Percentiles rank a stretch among this genome's conserved stretches.
Evolutionary conservation across 2,797 vertebrate genomes (phyloP).

Genomic region (Phaenicophaeus curvirostris): DNA sequence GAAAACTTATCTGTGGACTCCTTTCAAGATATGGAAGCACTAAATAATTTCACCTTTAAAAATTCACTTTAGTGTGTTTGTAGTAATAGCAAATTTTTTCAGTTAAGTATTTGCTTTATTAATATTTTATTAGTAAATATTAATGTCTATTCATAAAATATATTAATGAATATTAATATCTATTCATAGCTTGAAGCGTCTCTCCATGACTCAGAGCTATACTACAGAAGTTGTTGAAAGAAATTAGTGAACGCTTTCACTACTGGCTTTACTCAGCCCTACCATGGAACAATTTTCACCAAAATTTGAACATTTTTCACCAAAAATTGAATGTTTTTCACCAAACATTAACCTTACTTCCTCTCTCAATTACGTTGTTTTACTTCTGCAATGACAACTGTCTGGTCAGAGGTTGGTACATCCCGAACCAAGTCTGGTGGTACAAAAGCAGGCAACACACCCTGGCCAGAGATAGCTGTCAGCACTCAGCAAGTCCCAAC

Average conservation of each 20-base stretch:
- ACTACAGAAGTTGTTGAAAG: not conserved
- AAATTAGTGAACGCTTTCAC: too few species aligned
- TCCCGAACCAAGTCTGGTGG: not conserved
- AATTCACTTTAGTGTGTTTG: not conserved
- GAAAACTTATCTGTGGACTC: not conserved
- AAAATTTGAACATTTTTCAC: too few species aligned
- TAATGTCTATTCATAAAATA: too few species aligned
- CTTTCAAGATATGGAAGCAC: not conserved
- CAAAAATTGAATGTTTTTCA: too few species aligned
- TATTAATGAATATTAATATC: too few species aligned
- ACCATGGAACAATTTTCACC: too few species aligned
- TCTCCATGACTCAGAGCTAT: not conserved
- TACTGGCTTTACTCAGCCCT: too few species aligned
- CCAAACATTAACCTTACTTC: too few species aligned
- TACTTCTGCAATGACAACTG: too few species aligned
- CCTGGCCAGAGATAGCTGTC: accelerated
- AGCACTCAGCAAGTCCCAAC: not conserved
- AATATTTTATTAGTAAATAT: not conserved
- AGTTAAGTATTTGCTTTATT: not conserved
- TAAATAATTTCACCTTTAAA: not conserved
- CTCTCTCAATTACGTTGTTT: too few species aligned
- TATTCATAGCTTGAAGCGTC: not conserved
- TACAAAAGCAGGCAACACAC: too few species aligned
- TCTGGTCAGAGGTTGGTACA: too few species aligned
- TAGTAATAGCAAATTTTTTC: not conserved